These are phyloP conservation scores for Euwallacea similis DNA, from an alignment of 1,140 invertebrate species.

Conservation along the genomic window DNA sequence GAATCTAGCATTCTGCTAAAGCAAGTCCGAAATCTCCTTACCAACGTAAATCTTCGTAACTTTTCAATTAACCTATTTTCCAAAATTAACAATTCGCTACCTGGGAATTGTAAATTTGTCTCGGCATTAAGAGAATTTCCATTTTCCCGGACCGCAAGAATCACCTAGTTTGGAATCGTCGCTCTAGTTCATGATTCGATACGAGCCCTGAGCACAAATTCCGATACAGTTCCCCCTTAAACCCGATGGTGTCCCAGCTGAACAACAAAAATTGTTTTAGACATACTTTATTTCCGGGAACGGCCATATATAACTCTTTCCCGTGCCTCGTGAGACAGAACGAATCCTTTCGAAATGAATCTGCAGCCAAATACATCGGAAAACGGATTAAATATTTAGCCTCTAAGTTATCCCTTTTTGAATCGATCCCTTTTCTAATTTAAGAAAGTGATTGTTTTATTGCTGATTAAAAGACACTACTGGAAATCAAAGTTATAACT, in stretches of 20 bases:
- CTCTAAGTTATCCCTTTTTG: constrained; percentile 28
- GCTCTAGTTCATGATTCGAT: no score
- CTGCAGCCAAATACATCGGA: constrained; percentile 31
- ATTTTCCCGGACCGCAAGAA: no score
- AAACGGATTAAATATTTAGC: constrained; percentile 35
- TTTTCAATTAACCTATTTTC: no score
- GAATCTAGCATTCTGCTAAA: no score
- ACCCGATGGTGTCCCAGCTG: constrained; percentile 15
- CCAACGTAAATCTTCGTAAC: no score
- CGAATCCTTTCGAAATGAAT: constrained; percentile 36
- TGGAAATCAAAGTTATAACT: no score
- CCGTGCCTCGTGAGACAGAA: constrained; percentile 23
- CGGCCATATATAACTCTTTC: constrained; percentile 33
- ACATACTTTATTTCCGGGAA: constrained; percentile 29
- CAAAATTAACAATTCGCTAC: no score
- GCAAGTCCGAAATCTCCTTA: no score
- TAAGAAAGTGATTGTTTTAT: constrained; percentile 19
- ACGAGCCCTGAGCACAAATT: no score
- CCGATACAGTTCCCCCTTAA: background rate
- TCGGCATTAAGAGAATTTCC: no score
- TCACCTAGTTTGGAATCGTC: no score
- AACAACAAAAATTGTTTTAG: constrained; percentile 38
- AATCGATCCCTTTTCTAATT: constrained; percentile 15
- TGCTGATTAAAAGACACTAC: background rate
- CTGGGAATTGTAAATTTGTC: no score